Percentiles rank a stretch among this genome's conserved stretches.
Evolutionary conservation across 1,140 invertebrate species (phyloP).

Genomic region (Probaryconus sp.): DNA sequence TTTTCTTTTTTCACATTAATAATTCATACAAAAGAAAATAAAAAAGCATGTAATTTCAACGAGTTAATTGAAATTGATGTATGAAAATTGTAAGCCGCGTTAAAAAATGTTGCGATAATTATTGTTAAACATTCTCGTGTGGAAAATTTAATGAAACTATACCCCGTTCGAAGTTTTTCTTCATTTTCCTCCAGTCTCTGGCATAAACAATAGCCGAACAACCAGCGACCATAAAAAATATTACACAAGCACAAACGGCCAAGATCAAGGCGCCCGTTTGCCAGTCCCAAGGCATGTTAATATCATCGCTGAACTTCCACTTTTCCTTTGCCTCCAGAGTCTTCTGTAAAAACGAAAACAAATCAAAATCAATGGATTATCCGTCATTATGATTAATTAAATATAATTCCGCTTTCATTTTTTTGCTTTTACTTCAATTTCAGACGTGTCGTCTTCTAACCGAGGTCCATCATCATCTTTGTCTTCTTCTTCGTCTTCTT

Average conservation of each 20-base stretch:
- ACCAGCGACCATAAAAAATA: slow-evolving; percentile 82
- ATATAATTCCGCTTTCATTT: slow-evolving; percentile 13
- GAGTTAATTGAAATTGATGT: too few species aligned
- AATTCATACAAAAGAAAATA: too few species aligned
- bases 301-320: slow-evolving; percentile 12
- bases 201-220: slow-evolving; percentile 82
- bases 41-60: too few species aligned
- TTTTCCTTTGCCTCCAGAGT: slow-evolving; percentile 20
- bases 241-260: slow-evolving; percentile 81
- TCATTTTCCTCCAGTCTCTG: slow-evolving; percentile 81
- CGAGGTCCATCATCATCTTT: too few species aligned
- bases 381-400: neutral
- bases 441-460: neutral
- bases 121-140: too few species aligned
- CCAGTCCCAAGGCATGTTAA: slow-evolving; percentile 78
- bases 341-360: slow-evolving; percentile 15
- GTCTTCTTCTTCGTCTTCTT: slow-evolving; percentile 1
- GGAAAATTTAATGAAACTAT: too few species aligned
- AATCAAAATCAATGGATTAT: neutral
- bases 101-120: too few species aligned
- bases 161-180: slow-evolving; percentile 81
- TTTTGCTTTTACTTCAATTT: too few species aligned
- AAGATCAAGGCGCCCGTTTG: slow-evolving; percentile 80
- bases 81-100: too few species aligned
- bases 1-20: too few species aligned